Evolutionary conservation across 2,113 vertebrate species (phyloP).

Genomic region (Barbus barbus): DNA sequence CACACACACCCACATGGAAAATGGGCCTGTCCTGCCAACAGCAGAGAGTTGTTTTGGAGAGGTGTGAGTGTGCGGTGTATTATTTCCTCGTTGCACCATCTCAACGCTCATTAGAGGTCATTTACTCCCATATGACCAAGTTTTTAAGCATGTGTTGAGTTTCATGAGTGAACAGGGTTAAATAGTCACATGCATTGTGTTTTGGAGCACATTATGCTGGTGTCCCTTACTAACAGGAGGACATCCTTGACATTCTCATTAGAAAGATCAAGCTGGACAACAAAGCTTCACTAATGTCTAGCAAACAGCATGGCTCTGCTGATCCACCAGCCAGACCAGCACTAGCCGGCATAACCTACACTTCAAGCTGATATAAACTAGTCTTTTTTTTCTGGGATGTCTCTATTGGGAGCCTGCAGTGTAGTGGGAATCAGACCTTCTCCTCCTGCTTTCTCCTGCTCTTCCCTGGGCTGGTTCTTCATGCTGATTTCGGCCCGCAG

Average conservation of each 20-base stretch:
- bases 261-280: too few species aligned
- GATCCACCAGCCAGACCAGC: neutral
- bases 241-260: too few species aligned
- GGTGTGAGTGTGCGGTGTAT: neutral
- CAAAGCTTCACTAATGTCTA: neutral
- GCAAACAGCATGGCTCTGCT: neutral
- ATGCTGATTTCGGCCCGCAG: constrained; percentile 80
- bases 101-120: constrained; percentile 1
- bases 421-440: constrained; percentile 29
- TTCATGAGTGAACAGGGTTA: too few species aligned
- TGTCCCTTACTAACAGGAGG: too few species aligned
- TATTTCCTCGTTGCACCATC: neutral
- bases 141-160: neutral
- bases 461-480: constrained; percentile 63
- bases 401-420: too few species aligned
- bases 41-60: constrained; percentile 11
- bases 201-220: too few species aligned
- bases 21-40: constrained; percentile 28
- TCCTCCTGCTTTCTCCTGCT: constrained; percentile 40
- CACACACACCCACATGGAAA: constrained; percentile 16
- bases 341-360: neutral
- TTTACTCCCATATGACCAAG: neutral
- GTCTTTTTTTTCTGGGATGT: neutral
- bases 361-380: neutral
- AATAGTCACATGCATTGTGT: too few species aligned